Evolutionary conservation across 2,888 invertebrate species (phyloP).

Genomic region (Agriopis aurantiaria): DNA sequence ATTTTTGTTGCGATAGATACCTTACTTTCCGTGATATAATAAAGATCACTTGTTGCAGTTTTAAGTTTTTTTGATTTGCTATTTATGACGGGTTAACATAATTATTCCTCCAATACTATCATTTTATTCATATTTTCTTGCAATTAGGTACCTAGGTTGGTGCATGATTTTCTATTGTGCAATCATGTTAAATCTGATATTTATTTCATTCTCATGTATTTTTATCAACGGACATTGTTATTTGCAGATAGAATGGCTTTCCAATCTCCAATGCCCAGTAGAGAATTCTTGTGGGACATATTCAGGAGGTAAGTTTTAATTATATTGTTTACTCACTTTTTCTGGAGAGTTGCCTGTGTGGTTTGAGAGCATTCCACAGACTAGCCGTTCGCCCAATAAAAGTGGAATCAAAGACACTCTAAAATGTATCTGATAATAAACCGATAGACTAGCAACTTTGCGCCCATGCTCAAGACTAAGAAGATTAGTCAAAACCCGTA

Average conservation of each 20-base stretch:
- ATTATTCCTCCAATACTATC: no score
- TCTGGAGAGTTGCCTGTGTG: background rate
- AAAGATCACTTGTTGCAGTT: conserved; percentile 13
- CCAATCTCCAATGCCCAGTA: conserved; percentile 90
- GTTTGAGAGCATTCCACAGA: no score
- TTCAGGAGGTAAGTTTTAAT: conserved; percentile 89
- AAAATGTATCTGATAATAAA: no score
- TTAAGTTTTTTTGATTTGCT: no score
- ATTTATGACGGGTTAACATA: no score
- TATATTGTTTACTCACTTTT: background rate
- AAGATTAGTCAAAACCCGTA: no score
- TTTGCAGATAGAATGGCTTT: conserved; percentile 75
- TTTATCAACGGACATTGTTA: background rate
- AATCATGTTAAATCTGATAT: background rate
- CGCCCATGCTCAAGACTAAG: no score
- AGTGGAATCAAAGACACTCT: no score
- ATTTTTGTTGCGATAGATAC: background rate
- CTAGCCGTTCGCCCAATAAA: no score
- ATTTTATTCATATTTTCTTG: no score
- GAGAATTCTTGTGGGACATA: conserved; percentile 93
- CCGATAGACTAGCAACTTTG: no score
- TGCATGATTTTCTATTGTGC: conserved; percentile 2
- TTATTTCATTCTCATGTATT: background rate
- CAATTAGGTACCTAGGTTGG: background rate
- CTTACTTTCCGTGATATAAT: no score